Base-by-base conservation (phyloP, 2,888 invertebrate genomes). In the Cheilosia vulpina region DNA sequence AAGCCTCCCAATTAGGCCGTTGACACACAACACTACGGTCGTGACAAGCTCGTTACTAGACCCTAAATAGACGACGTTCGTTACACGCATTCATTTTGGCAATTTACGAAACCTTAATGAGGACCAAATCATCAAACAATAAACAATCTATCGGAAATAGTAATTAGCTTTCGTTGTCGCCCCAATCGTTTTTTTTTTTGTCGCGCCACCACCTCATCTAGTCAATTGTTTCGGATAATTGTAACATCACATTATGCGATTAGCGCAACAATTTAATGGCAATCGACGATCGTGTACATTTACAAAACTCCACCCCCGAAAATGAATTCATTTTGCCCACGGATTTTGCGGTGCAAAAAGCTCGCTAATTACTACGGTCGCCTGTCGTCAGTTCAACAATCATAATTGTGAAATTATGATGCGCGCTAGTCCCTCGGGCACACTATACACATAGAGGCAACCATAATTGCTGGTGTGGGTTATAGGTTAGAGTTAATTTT, bases 191-290 rank as follows among this genome's bases (percentile, higher is more conserved):
- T 27, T 27, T 27, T 27, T 27, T 27, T 13, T 27, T 45, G 13
- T 62, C 43, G 7, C 13, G 1, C 4, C 38, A 31, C 45, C n/a
- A 45, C 15, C 57, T 58, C 47, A 62, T 62, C 60, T 34, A 73
- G 27, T 63, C 73, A 73, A 63, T 58, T 52, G 69, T 43, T 57
- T 63, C 24, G 19, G 24, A 57, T 78, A 73, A 62, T 73, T 78
- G 50, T 52, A 19, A 73, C 68, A 68, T 43, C 55, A 60, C 27
- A 68, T 79, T 52, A 68, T 19, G 47, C 78, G 63, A 79, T 83
- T 79, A 73, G 68, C 65, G 41, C 62, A 62, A 73, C 63, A 78
- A 83, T 78, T 73, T 73, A 73, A 68, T 72, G 66, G 50, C 83
- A 83, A 83, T 78, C 57, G 27, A 41, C 15, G 68, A 79, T 55